Percentiles rank a stretch among this genome's conserved stretches.
Evolutionary conservation across 1,140 invertebrate species (phyloP).

Genomic region (Aphaenogaster rudis): DNA sequence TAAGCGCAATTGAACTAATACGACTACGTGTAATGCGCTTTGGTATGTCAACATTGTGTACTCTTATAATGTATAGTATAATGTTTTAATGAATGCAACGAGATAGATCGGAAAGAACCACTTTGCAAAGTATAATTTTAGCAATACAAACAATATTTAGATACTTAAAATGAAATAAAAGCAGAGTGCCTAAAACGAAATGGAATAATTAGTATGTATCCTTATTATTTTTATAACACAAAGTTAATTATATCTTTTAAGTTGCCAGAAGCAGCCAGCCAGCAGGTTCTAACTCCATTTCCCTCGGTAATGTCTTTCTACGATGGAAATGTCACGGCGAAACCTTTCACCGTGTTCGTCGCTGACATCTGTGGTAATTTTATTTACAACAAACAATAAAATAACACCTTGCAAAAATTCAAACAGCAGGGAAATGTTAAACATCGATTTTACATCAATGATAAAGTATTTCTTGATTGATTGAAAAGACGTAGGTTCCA

Average conservation of each 20-base stretch:
- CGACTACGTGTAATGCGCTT: conserved; percentile 28
- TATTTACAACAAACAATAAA: conserved; percentile 60
- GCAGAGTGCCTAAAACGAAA: not conserved
- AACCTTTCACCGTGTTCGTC: conserved; percentile 60
- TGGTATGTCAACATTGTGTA: conserved; percentile 7
- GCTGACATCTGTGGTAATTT: conserved; percentile 50
- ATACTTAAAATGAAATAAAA: not conserved
- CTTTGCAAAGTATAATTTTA: not conserved
- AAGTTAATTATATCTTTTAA: conserved; percentile 52
- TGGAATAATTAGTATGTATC: not conserved
- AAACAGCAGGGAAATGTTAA: conserved; percentile 38
- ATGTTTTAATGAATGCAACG: not conserved
- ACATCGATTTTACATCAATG: not conserved
- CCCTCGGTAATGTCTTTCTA: conserved; percentile 52
- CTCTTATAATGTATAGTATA: not conserved
- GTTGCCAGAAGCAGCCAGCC: conserved; percentile 7
- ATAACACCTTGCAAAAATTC: conserved; percentile 7
- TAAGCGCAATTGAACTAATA: conserved; percentile 60
- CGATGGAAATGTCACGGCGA: conserved; percentile 60
- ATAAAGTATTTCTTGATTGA: not conserved
- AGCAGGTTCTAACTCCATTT: conserved; percentile 51
- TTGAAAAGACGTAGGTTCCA: not conserved
- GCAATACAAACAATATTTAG: not conserved
- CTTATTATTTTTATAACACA: not conserved
- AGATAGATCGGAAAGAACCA: not conserved